A percentile compares a stretch with the other conserved stretches of the same genome.
phyloP scores from a whole-genome alignment of 2,797 vertebrate species.

The Sardinella longiceps region DNA sequence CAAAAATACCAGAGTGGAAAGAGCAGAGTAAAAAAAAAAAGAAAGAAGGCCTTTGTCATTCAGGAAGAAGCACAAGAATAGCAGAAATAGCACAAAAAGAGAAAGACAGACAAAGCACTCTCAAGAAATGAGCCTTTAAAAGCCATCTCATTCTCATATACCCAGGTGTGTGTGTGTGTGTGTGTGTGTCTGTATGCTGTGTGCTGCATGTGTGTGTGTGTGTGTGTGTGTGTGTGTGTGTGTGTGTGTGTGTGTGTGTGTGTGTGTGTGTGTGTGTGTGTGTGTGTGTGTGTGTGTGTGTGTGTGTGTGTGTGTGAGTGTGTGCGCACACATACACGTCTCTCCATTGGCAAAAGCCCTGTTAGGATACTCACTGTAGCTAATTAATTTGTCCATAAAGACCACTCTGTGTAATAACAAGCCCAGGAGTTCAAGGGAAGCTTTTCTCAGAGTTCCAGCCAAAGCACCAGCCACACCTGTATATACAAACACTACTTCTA shows the following conservation, averaged over 20 bases:
- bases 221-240: not conserved
- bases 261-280: not conserved
- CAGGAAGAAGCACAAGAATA: not conserved
- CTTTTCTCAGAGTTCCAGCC: not conserved
- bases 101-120: constrained; percentile 19
- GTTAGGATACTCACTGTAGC: not conserved
- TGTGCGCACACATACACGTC: not conserved
- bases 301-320: not conserved
- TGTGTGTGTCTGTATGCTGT: not conserved
- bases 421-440: not conserved
- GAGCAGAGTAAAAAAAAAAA: not conserved
- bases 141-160: not conserved
- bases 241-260: constrained; percentile 9
- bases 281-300: not conserved
- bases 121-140: constrained; percentile 3
- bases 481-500: not conserved
- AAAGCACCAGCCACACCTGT: not conserved
- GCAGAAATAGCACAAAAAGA: not conserved
- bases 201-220: not conserved
- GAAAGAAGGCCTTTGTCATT: not conserved
- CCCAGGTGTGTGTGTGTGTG: not conserved
- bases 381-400: constrained; percentile 20
- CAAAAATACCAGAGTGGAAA: constrained; percentile 7
- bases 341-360: not conserved
- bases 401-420: not conserved